Percentiles rank a stretch among this genome's conserved stretches.
These are phyloP conservation scores for Cephalopachus bancanus DNA, from an alignment of 2,797 vertebrate species.

Conservation along the genomic window DNA sequence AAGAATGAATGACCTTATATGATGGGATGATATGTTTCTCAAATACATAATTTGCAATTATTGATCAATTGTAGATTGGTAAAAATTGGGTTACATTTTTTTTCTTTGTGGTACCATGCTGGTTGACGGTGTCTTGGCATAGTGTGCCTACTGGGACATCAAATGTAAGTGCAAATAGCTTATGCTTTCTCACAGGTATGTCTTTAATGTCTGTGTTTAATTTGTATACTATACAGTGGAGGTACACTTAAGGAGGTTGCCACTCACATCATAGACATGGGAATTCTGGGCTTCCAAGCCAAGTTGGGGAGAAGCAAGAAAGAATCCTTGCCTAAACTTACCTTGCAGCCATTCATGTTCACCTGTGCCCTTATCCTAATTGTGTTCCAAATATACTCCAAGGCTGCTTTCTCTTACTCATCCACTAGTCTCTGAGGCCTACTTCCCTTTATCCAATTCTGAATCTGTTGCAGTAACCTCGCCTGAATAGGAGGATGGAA, in stretches of 20 bases:
- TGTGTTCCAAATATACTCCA: neutral
- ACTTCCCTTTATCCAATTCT: neutral
- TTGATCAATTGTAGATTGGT: neutral
- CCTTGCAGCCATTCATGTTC: neutral
- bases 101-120: neutral
- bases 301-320: neutral
- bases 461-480: neutral
- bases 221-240: neutral
- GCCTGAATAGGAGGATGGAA: rapidly evolving
- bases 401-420: neutral
- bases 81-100: neutral
- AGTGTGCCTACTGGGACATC: neutral
- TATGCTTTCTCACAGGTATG: neutral
- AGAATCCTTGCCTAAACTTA: neutral
- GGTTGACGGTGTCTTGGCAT: neutral
- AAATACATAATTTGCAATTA: neutral
- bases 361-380: neutral
- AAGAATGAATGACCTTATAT: neutral
- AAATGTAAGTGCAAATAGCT: neutral
- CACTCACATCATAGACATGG: neutral
- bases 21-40: neutral
- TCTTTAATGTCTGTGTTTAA: neutral
- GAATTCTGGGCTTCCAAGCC: neutral
- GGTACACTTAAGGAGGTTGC: neutral
- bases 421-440: neutral